These are phyloP conservation scores for Smutsia temminckii DNA, from an alignment of 2,797 vertebrate species.

Conservation along the genomic window DNA sequence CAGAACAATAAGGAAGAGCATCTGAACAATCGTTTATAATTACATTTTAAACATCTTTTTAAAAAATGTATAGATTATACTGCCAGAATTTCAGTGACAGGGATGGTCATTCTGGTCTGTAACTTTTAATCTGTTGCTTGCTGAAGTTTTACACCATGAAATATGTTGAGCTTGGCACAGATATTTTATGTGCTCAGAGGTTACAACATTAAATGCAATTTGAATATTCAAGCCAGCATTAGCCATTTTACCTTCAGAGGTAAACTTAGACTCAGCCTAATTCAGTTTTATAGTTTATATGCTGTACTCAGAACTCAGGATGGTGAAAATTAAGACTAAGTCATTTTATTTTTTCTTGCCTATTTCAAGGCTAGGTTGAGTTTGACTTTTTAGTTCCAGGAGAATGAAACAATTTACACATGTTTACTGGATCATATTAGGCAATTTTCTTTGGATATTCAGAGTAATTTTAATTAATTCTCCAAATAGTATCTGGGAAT, in stretches of 20 bases:
- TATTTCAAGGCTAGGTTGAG: background rate
- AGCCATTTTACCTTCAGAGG: conserved; percentile 56
- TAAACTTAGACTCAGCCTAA: conserved; percentile 42
- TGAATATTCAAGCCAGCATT: conserved; percentile 33
- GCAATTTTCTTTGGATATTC: background rate
- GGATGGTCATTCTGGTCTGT: background rate
- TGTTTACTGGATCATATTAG: background rate
- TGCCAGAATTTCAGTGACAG: background rate
- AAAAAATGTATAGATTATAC: conserved; percentile 41
- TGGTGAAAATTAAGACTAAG: background rate
- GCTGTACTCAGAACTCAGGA: conserved; percentile 32
- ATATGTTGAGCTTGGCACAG: background rate
- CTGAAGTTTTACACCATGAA: conserved; percentile 21
- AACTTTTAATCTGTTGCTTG: background rate
- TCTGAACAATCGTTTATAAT: conserved; percentile 65
- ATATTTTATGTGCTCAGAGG: background rate
- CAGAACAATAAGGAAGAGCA: conserved; percentile 45
- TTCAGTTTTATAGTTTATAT: conserved; percentile 46
- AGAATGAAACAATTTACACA: background rate
- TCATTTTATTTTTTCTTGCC: conserved; percentile 33
- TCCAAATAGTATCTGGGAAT: background rate
- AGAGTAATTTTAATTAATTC: background rate
- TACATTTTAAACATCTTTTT: conserved; percentile 70
- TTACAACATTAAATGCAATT: conserved; percentile 10
- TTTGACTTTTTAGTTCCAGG: background rate